These are phyloP conservation scores for Eonycteris spelaea DNA, from an alignment of 2,113 vertebrate species.

Conservation along the genomic window DNA sequence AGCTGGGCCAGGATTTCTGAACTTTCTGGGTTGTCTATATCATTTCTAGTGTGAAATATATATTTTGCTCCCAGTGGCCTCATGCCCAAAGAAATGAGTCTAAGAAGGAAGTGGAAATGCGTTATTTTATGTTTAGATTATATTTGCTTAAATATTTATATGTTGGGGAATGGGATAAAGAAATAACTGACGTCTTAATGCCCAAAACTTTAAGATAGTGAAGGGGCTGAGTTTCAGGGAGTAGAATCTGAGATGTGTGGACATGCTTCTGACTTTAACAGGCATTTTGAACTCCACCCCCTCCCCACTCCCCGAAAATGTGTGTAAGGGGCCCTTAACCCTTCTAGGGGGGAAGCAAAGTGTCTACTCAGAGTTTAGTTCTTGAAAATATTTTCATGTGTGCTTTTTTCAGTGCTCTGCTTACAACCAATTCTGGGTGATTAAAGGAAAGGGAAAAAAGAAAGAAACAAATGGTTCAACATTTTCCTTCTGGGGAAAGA, in stretches of 20 bases:
- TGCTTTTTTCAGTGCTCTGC: conserved; percentile 68
- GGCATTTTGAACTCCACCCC: conserved; percentile 68
- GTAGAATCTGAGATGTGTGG: conserved; percentile 41
- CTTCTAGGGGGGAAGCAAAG: conserved; percentile 53
- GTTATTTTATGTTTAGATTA: conserved; percentile 82
- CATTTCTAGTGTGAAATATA: conserved; percentile 68
- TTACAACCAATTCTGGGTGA: conserved; percentile 76
- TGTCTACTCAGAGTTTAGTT: conserved; percentile 57
- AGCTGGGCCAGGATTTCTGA: conserved; percentile 64
- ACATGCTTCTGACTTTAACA: conserved; percentile 67
- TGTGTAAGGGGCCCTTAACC: conserved; percentile 46
- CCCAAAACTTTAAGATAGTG: conserved; percentile 73
- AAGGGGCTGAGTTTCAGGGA: conserved; percentile 36
- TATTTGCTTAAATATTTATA: conserved; percentile 87
- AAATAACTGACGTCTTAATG: conserved; percentile 74
- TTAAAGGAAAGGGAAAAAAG: conserved; percentile 54
- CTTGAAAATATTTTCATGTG: conserved; percentile 76
- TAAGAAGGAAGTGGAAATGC: conserved; percentile 82
- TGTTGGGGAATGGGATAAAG: conserved; percentile 64
- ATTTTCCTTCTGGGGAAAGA: conserved; percentile 60
- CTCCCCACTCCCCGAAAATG: conserved; percentile 44
- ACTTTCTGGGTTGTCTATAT: conserved; percentile 69
- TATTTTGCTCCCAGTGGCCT: conserved; percentile 38
- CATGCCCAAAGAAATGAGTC: conserved; percentile 76
- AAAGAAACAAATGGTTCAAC: conserved; percentile 71